Evolutionary conservation across 1,140 invertebrate genomes (phyloP).

Genomic region (Aphelinus atriplicis): DNA sequence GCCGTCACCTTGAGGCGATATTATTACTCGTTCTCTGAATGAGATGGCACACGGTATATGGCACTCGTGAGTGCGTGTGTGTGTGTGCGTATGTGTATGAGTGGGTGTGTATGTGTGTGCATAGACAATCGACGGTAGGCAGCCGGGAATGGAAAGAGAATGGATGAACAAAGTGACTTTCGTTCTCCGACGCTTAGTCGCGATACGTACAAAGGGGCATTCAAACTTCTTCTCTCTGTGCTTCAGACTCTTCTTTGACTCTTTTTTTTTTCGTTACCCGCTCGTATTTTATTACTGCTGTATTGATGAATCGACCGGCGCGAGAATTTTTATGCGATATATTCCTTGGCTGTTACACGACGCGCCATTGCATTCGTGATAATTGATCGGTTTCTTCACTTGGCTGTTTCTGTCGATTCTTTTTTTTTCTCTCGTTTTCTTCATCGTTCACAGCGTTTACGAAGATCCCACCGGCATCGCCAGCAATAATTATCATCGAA

Average conservation of each 20-base stretch:
- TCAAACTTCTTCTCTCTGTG: conserved; percentile 4
- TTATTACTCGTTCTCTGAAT: conserved; percentile 21
- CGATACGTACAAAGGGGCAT: conserved; percentile 29
- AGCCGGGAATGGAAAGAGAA: conserved; percentile 31
- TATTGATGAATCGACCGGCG: conserved; percentile 16
- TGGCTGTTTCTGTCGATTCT: background rate
- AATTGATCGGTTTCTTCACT: background rate
- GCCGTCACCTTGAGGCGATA: conserved; percentile 31
- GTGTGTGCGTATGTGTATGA: background rate
- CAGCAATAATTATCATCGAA: no score
- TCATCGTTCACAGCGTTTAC: no score
- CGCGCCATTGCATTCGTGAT: background rate
- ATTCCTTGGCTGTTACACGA: conserved; percentile 7
- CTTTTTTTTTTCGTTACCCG: conserved; percentile 13
- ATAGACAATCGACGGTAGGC: background rate
- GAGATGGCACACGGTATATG: background rate
- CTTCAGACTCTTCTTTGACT: conserved; percentile 9
- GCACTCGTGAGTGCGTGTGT: background rate
- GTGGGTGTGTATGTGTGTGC: no score
- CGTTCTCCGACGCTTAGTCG: conserved; percentile 27
- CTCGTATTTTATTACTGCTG: background rate
- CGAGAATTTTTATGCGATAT: conserved; percentile 18
- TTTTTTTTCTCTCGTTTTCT: no score
- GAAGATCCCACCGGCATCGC: no score
- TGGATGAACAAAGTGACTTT: conserved; percentile 34